Conservation (phyloP, 2,888 invertebrate genomes). For the Drosophila atroscutellata region DNA sequence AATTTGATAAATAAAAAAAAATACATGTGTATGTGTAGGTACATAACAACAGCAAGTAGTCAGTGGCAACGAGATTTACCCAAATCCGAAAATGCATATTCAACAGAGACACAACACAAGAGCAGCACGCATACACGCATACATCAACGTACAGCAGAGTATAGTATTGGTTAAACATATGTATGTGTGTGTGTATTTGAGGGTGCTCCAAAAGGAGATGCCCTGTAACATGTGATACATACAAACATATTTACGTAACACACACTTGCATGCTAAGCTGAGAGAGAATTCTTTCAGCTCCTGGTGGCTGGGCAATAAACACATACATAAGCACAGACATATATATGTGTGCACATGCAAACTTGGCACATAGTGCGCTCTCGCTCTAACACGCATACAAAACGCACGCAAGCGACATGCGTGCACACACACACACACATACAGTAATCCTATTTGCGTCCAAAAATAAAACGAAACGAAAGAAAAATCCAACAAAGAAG, state of each 20-base stretch:
- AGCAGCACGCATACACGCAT: slow-evolving; percentile 16
- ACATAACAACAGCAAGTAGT: slow-evolving; percentile 48
- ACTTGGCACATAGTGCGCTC: slow-evolving; percentile 42
- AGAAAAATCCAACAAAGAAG: slow-evolving; percentile 76
- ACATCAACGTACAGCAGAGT: slow-evolving; percentile 1
- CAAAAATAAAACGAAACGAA: slow-evolving; percentile 66
- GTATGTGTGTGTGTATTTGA: neutral
- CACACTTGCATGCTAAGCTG: slow-evolving; percentile 9
- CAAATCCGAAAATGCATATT: slow-evolving; percentile 48
- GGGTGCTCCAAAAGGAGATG: slow-evolving; percentile 21
- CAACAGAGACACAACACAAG: slow-evolving; percentile 23
- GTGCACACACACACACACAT: slow-evolving; percentile 39
- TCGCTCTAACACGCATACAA: slow-evolving; percentile 46
- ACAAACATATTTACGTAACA: slow-evolving; percentile 5
- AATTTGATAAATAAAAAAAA: neutral
- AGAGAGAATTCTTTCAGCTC: slow-evolving; percentile 23
- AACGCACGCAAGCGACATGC: slow-evolving; percentile 61
- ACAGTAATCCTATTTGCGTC: slow-evolving; percentile 77
- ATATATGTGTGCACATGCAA: slow-evolving; percentile 5
- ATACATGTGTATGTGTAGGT: slow-evolving; percentile 9
- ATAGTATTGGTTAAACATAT: neutral
- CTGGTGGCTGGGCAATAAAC: slow-evolving; percentile 50
- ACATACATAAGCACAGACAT: slow-evolving; percentile 4
- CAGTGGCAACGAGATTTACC: slow-evolving; percentile 65
- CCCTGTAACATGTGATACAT: slow-evolving; percentile 16